Conservation (phyloP, 1,140 invertebrate species). For the Drosophila prosaltans region DNA sequence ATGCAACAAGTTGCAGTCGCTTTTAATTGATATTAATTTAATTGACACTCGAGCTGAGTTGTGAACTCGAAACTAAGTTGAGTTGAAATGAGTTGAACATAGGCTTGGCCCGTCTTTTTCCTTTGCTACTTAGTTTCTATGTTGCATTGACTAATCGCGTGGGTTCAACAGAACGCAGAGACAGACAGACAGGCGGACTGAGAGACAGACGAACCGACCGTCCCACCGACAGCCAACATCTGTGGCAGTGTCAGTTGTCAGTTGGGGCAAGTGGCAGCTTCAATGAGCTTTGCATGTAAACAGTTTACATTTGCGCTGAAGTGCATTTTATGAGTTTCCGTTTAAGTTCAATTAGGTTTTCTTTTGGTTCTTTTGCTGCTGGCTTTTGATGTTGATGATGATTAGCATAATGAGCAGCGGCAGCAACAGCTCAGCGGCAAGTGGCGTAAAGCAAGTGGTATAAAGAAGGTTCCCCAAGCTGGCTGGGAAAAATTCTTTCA, state of each 20-base stretch:
- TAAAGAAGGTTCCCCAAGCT: not conserved
- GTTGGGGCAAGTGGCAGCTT: constrained; percentile 56
- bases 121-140: constrained; percentile 10
- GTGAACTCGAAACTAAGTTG: constrained; percentile 52
- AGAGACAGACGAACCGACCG: not conserved
- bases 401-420: constrained; percentile 66
- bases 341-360: constrained; percentile 71
- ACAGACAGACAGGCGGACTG: not conserved
- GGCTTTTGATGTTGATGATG: constrained; percentile 25
- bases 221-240: not conserved
- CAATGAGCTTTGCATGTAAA: constrained; percentile 65
- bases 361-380: constrained; percentile 33
- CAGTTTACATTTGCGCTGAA: constrained; percentile 36
- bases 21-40: constrained; percentile 82
- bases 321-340: constrained; percentile 74
- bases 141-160: constrained; percentile 67
- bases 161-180: constrained; percentile 34
- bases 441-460: constrained; percentile 7
- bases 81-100: constrained; percentile 57
- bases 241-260: constrained; percentile 37
- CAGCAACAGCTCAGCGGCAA: not conserved
- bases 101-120: constrained; percentile 20
- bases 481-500: constrained; percentile 10
- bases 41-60: constrained; percentile 70
- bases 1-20: constrained; percentile 71